These are phyloP conservation scores for Pseudanteris insignis DNA, from an alignment of 2,888 invertebrate genomes.

Conservation along the genomic window DNA sequence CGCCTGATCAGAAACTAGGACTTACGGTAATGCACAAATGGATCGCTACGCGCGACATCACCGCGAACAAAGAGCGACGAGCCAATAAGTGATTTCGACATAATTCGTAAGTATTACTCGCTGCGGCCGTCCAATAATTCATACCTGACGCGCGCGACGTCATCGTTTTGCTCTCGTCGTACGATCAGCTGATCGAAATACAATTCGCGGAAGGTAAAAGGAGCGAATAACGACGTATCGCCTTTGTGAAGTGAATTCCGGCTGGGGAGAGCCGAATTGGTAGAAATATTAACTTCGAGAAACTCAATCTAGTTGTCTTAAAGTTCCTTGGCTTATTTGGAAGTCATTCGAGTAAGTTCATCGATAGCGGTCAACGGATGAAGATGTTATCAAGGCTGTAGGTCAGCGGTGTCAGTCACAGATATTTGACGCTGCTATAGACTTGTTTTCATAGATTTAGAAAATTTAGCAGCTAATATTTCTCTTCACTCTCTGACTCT, in stretches of 20 bases:
- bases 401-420: slow-evolving; percentile 24
- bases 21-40: slow-evolving; percentile 2
- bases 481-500: too few relatives aligned
- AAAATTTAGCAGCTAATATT: slow-evolving; percentile 1
- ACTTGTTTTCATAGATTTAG: slow-evolving; percentile 10
- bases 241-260: slow-evolving; percentile 15
- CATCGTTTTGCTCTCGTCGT: slow-evolving; percentile 40
- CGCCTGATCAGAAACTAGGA: too few relatives aligned
- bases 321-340: slow-evolving; percentile 9
- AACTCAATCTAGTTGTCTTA: slow-evolving; percentile 7
- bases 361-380: slow-evolving; percentile 24
- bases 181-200: slow-evolving; percentile 26
- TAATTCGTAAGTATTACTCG: slow-evolving; percentile 50
- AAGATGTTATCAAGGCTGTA: slow-evolving; percentile 28
- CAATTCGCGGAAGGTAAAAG: slow-evolving; percentile 32
- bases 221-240: slow-evolving; percentile 22
- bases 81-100: slow-evolving; percentile 55
- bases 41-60: slow-evolving; percentile 15
- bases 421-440: slow-evolving; percentile 31
- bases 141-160: slow-evolving; percentile 32
- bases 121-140: slow-evolving; percentile 44
- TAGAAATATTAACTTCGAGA: slow-evolving; percentile 14
- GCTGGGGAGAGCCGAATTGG: slow-evolving; percentile 1
- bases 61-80: slow-evolving; percentile 46
- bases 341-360: slow-evolving; percentile 23